phyloP scores from a whole-genome alignment of 1,140 invertebrate genomes.

The Drosophila azteca region DNA sequence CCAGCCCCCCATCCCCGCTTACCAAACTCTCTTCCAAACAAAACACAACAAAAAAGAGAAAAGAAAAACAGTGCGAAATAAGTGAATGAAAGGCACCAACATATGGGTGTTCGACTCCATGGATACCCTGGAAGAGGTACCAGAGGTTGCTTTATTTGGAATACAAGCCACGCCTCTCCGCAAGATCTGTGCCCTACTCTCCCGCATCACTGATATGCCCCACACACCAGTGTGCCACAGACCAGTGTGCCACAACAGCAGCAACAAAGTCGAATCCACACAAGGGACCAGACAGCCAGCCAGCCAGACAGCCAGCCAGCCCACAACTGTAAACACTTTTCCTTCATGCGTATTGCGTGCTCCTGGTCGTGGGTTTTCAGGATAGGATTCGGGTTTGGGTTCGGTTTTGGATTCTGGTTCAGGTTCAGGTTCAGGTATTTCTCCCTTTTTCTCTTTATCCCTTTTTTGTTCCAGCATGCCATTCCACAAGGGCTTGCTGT shows the following conservation, averaged over 20 bases:
- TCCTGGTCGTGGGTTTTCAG: no score
- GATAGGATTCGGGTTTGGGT: not conserved
- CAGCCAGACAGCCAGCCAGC: not conserved
- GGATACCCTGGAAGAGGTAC: not conserved
- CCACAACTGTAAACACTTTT: slow-evolving; percentile 47
- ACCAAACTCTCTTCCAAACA: slow-evolving; percentile 16
- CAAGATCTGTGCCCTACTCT: no score
- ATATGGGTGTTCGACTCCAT: not conserved
- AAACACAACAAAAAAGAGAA: slow-evolving; percentile 1
- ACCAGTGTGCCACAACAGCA: slow-evolving; percentile 14
- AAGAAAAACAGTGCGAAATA: slow-evolving; percentile 11
- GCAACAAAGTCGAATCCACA: slow-evolving; percentile 30
- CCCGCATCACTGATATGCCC: not conserved
- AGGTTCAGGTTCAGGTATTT: slow-evolving; percentile 26
- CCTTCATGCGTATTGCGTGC: slow-evolving; percentile 29
- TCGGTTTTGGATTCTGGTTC: slow-evolving; percentile 17
- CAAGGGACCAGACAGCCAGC: slow-evolving; percentile 13
- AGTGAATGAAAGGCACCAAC: slow-evolving; percentile 16
- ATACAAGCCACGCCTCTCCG: no score
- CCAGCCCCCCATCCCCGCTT: slow-evolving; percentile 14
- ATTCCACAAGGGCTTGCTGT: no score
- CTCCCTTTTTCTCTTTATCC: not conserved
- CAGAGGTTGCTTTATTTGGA: no score
- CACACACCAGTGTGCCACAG: not conserved
- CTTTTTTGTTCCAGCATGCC: not conserved